Base-by-base conservation (phyloP, 2,113 vertebrate genomes). In the Elgaria multicarinata region DNA sequence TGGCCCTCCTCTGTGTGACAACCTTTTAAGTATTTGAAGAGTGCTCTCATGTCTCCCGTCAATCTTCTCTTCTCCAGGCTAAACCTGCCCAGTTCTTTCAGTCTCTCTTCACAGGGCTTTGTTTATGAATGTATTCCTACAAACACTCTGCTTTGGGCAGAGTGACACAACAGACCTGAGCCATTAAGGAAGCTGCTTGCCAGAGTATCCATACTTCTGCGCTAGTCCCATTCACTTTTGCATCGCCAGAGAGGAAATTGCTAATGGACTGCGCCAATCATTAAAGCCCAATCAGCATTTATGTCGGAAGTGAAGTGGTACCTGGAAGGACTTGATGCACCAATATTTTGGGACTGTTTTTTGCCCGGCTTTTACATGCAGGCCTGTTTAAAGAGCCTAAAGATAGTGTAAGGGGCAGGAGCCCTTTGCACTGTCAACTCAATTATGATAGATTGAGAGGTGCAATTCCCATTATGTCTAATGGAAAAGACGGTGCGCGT, bases 391-490 rank as follows among this genome's bases (percentile, higher is more conserved):
- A 85, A 76, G 36, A 14, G 66, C 10, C 28, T 8, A 42, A 66
- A 76, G 85, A 42, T 2, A 55, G 72, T 69, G 24, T 4, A 1
- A 18, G 72, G n/a, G 77, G 67, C 90, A 62, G 89, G 84, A 81
- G 16, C 3, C 36, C 55, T 77, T 86, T 20, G 3, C 0, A 5
- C 46, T 1, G 28, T 76, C 92, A 80, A 55, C 16, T 31, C 78
- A 67, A 0, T 4, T 39, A 31, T 50, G 5, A 0, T 20, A 74
- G 86, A 90, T 79, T 83, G 87, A 91, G 5, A 87, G 85, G 4
- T n/a, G 42, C 78, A 91, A 89, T 90, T 85, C 83, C 80, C 85
- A 39, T 62, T 84, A 72, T 33, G 64, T 53, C 62, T 82, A 79
- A 76, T 50, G 39, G 72, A 36, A 44, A 71, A 20, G 22, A 83